These are phyloP conservation scores for Cyphomyrmex costatus DNA, from an alignment of 1,140 invertebrate genomes.

Conservation along the genomic window DNA sequence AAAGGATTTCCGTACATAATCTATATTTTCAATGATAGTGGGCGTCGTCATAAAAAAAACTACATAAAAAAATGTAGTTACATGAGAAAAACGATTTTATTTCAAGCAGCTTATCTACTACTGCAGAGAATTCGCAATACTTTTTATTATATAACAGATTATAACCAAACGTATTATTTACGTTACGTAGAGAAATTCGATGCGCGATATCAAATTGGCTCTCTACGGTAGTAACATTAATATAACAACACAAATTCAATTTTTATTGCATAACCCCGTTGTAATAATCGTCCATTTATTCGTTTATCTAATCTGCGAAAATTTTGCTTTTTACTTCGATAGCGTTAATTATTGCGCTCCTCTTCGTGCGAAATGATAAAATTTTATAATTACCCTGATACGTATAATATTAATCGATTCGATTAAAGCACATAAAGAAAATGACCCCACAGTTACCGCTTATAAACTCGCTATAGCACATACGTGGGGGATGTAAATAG, in stretches of 20 bases:
- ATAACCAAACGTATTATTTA: constrained; percentile 44
- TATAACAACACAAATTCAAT: background rate
- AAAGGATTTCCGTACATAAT: constrained; percentile 45
- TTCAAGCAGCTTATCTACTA: constrained; percentile 35
- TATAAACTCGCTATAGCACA: constrained; percentile 11
- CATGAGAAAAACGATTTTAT: constrained; percentile 35
- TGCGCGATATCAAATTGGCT: constrained; percentile 37
- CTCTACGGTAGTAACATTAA: background rate
- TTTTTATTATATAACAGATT: constrained; percentile 46
- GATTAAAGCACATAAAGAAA: constrained; percentile 25
- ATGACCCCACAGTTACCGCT: background rate
- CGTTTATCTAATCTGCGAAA: constrained; percentile 1
- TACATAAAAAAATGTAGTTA: constrained; percentile 33
- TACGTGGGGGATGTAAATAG: constrained; percentile 29
- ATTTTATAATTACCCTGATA: constrained; percentile 21
- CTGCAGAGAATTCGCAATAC: background rate
- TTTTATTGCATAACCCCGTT: constrained; percentile 31
- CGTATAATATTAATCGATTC: constrained; percentile 7
- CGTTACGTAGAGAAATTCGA: constrained; percentile 39
- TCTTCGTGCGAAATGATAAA: background rate
- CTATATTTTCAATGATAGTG: constrained; percentile 46
- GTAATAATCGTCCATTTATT: constrained; percentile 19
- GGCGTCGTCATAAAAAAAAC: background rate
- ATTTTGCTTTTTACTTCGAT: constrained; percentile 35
- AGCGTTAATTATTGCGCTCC: constrained; percentile 27